Conservation (phyloP, 2,113 vertebrate genomes). For the Parus major region DNA sequence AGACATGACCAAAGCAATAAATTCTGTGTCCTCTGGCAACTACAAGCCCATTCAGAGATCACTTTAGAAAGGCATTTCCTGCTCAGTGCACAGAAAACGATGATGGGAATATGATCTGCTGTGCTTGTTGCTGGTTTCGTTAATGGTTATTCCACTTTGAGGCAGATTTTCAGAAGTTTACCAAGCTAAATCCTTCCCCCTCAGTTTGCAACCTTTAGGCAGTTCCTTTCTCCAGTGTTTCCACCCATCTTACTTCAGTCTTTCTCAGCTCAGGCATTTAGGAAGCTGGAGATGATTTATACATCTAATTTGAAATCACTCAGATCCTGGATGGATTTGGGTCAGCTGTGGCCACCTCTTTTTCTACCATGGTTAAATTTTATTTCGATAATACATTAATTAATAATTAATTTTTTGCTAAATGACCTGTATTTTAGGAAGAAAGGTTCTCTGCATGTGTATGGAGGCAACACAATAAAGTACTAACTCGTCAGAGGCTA, state of each 20-base stretch:
- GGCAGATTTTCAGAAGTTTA: neutral
- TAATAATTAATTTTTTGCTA: neutral
- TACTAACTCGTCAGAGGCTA: neutral
- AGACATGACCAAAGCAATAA: neutral
- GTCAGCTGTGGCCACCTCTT: neutral
- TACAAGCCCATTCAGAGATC: neutral
- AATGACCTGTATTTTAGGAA: neutral
- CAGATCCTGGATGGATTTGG: neutral
- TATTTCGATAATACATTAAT: neutral
- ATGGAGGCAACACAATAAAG: neutral
- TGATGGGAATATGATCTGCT: neutral
- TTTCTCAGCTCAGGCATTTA: neutral
- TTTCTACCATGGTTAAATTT: neutral
- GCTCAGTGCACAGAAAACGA: neutral
- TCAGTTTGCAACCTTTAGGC: neutral
- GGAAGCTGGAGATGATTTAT: neutral
- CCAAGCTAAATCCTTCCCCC: neutral
- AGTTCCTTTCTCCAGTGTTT: neutral
- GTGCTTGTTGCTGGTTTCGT: neutral
- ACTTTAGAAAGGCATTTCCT: neutral
- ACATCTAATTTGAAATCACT: neutral
- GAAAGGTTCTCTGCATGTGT: neutral
- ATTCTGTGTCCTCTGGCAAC: conserved; percentile 4
- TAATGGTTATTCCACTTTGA: neutral
- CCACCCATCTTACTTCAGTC: neutral